A percentile compares a stretch with the other conserved stretches of the same genome.
These are phyloP conservation scores for Myioborus melanocephalus DNA, from an alignment of 2,797 vertebrate genomes.

Conservation along the genomic window DNA sequence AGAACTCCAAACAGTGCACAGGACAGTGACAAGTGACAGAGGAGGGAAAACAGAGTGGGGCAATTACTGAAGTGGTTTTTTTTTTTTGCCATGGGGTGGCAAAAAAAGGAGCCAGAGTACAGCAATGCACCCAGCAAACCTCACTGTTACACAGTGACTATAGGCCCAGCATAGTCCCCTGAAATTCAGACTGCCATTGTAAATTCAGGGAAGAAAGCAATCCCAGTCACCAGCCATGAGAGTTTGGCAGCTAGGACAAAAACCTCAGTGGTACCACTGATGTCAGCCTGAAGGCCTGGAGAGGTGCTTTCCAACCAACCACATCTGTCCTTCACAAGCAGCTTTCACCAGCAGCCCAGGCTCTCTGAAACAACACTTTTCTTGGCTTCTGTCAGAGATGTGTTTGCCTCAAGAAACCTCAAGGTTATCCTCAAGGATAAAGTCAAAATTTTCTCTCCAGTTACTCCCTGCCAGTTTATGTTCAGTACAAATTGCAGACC, in stretches of 20 bases:
- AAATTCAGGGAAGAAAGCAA: constrained; percentile 9
- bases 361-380: background rate
- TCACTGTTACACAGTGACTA: background rate
- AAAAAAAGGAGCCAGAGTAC: background rate
- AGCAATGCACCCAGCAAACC: background rate
- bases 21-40: background rate
- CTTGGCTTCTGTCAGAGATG: background rate
- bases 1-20: background rate
- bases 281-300: background rate
- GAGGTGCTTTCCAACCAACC: background rate
- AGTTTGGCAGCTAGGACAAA: background rate
- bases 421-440: background rate
- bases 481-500: constrained; percentile 12
- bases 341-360: background rate
- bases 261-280: background rate
- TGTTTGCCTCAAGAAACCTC: constrained; percentile 16
- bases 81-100: background rate
- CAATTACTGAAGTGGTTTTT: background rate
- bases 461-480: constrained; percentile 22
- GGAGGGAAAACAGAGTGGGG: background rate
- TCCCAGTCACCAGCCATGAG: background rate
- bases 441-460: background rate
- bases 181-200: background rate
- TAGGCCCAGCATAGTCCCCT: background rate
- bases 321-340: background rate